Conservation (phyloP, 2,797 vertebrate species). For the Helarctos malayanus region DNA sequence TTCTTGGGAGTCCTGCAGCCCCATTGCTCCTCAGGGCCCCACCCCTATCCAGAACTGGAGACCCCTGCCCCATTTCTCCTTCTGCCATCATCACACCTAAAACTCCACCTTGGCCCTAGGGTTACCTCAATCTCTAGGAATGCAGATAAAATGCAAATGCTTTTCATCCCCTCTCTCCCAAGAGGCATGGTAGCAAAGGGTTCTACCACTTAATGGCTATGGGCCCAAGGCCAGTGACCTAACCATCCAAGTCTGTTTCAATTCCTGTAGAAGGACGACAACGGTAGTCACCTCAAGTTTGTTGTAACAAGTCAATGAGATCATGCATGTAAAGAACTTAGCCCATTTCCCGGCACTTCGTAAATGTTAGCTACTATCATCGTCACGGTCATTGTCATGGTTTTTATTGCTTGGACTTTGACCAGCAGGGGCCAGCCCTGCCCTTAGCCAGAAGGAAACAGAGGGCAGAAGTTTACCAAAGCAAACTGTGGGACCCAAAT, state of each 20-base stretch:
- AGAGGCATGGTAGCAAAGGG: neutral
- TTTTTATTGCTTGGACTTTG: slow-evolving; percentile 4
- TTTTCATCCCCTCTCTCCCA: no score
- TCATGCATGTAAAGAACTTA: neutral
- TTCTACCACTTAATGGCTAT: neutral
- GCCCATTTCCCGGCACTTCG: neutral
- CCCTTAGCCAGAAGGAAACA: neutral
- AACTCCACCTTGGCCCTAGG: neutral
- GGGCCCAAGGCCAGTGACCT: neutral
- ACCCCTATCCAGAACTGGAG: neutral
- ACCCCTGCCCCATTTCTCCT: neutral
- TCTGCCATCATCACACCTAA: neutral
- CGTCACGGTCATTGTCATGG: no score
- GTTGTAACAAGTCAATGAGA: neutral
- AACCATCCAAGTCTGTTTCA: neutral
- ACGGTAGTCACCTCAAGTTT: neutral
- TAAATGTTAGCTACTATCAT: neutral
- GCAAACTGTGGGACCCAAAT: neutral
- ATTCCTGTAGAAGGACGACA: neutral
- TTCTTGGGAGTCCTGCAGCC: neutral
- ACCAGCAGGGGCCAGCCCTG: neutral
- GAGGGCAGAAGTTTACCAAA: neutral
- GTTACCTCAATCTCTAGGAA: neutral
- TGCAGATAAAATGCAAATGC: neutral
- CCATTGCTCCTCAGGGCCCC: neutral